Evolutionary conservation across 2,888 invertebrate species (phyloP).

Genomic region (Drosophila mayaguana): DNA sequence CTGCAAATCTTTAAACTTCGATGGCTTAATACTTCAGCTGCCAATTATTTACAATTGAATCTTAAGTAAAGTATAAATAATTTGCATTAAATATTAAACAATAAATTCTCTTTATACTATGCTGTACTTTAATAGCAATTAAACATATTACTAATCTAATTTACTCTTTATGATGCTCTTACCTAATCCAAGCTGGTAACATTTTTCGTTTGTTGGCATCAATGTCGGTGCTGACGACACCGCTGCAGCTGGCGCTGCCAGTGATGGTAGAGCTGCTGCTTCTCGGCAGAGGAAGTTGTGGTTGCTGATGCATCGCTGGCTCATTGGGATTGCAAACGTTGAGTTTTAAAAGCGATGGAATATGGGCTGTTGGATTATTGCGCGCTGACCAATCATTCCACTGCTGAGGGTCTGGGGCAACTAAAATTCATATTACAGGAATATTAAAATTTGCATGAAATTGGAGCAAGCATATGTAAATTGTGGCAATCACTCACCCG

Average conservation of each 20-base stretch:
- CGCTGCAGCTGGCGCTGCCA: not conserved
- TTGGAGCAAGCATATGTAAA: not conserved
- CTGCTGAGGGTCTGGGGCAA: conserved; percentile 42
- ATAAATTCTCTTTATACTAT: no score
- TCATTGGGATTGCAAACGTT: conserved; percentile 81
- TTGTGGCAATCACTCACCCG: conserved; percentile 36
- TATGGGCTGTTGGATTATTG: conserved; percentile 72
- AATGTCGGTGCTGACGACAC: conserved; percentile 82
- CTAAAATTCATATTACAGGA: conserved; percentile 4
- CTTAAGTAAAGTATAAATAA: not conserved
- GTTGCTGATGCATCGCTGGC: conserved; percentile 37
- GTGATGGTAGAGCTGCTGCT: conserved; percentile 28
- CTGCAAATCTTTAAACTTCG: no score
- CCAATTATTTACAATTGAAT: not conserved
- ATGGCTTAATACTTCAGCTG: no score
- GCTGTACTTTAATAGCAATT: no score
- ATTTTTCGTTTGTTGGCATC: conserved; percentile 95
- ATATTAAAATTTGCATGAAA: no score
- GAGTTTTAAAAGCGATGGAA: conserved; percentile 80
- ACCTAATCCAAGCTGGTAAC: conserved; percentile 98
- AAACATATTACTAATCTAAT: not conserved
- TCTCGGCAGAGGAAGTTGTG: conserved; percentile 29
- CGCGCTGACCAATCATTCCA: conserved; percentile 63
- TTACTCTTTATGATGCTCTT: conserved; percentile 82
- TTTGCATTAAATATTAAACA: no score